A percentile compares a stretch with the other conserved stretches of the same genome.
phyloP scores from a whole-genome alignment of 2,113 vertebrate species.

The Sitta europaea region DNA sequence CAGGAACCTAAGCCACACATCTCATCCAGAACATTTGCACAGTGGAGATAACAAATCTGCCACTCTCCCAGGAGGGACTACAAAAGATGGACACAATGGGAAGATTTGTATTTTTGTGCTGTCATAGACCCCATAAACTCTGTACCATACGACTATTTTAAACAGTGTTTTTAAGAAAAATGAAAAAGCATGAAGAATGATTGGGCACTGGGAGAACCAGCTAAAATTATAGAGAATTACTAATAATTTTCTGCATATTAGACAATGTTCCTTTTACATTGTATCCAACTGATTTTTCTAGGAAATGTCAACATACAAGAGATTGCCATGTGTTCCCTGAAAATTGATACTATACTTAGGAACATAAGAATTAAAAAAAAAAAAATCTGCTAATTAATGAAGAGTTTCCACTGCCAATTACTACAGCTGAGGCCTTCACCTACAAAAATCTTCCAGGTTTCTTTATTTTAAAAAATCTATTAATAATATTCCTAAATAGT shows the following conservation, averaged over 20 bases:
- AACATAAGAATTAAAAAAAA: constrained; percentile 22
- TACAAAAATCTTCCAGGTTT: constrained; percentile 52
- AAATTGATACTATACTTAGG: constrained; percentile 57
- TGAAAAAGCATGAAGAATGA: neutral
- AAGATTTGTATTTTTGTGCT: neutral
- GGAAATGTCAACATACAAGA: constrained; percentile 41
- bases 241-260: neutral
- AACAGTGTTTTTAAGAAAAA: neutral
- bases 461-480: neutral
- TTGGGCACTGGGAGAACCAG: neutral
- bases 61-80: neutral
- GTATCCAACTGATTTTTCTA: constrained; percentile 19
- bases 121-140: neutral
- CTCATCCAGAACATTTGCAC: neutral
- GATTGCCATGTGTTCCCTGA: constrained; percentile 58
- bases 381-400: constrained; percentile 74
- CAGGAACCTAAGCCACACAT: neutral
- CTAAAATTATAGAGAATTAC: neutral
- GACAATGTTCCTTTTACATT: neutral
- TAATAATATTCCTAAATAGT: constrained; percentile 41
- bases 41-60: neutral
- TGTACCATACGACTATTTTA: neutral
- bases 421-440: constrained; percentile 70
- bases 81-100: neutral
- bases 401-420: constrained; percentile 73